Base-by-base conservation (phyloP, 2,113 vertebrate genomes). In the Zosterops japonicus region DNA sequence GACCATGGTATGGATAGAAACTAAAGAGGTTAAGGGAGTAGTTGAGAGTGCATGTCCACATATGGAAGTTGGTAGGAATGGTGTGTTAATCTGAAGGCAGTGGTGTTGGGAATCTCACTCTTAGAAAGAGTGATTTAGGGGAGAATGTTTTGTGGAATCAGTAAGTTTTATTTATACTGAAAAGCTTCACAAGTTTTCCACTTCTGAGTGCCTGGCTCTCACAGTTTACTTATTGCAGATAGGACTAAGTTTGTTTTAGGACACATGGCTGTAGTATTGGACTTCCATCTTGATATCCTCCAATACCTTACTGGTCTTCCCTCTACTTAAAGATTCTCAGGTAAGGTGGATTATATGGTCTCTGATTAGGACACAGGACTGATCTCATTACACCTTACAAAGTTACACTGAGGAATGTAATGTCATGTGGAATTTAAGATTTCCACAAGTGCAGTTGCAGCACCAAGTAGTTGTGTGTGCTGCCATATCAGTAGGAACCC, bases 11-110 rank as follows among this genome's bases (percentile, higher is more conserved):
- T 3, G 33, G 35, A 22, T 25, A 55, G 35, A 80, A 50, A 80
- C 25, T n/a, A 23, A 35, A 31, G 21, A 28, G 27, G 46, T 47
- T 86, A 24, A 70, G n/a, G 46, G 25, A 61, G 33, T n/a, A 52
- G 47, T 5, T 52, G 31, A 46, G 22, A 35, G 20, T 44, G 9
- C 0, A 1, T 53, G 18, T 53, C 46, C 1, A 1, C 60, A 29
- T 16, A 1, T 60, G 41, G 31, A 53, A 61, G 22, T 49, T 65
- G 16, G 25, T 53, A 11, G 35, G 35, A 74, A 59, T 33, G n/a
- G 17, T 65, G 29, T 65, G 16, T 50, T 90, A 68, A 17, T 56
- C 53, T 76, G 50, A 63, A 83, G 57, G 42, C 29, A 71, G 21
- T 53, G 31, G 8, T 10, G 7, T 17, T 75, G 50, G 33, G 27